phyloP scores from a whole-genome alignment of 2,113 vertebrate species.

The Tenebrosternarchus preto region DNA sequence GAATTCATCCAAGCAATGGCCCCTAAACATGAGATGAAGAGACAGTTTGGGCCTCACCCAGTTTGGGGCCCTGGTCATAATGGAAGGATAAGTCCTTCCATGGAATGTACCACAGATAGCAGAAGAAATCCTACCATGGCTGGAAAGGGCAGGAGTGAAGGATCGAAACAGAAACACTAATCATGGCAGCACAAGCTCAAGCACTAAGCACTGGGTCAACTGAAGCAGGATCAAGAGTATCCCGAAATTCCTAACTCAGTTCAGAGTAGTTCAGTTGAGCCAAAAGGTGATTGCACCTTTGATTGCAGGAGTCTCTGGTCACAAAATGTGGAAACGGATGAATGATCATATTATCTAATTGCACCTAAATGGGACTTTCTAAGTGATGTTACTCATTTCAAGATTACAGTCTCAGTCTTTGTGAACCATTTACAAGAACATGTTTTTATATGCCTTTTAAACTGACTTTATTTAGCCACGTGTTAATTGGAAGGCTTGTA shows the following conservation, averaged over 20 bases:
- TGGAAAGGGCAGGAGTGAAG: no score
- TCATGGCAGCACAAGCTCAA: neutral
- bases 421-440: neutral
- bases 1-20: no score
- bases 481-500: conserved; percentile 50
- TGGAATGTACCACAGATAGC: no score
- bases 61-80: no score
- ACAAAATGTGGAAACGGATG: neutral
- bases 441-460: neutral
- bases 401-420: neutral
- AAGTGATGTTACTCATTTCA: neutral
- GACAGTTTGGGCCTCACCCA: no score
- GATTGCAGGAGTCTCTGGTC: neutral
- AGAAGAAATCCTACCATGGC: no score
- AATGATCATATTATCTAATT: neutral
- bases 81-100: no score
- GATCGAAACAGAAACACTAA: neutral
- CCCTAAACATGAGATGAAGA: no score
- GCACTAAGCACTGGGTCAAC: no score
- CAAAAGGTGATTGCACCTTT: neutral
- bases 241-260: no score
- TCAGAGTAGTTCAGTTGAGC: no score
- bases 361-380: neutral
- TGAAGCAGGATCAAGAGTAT: no score
- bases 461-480: conserved; percentile 30